phyloP scores from a whole-genome alignment of 2,888 invertebrate genomes.

The Pogonocherus hispidulus region DNA sequence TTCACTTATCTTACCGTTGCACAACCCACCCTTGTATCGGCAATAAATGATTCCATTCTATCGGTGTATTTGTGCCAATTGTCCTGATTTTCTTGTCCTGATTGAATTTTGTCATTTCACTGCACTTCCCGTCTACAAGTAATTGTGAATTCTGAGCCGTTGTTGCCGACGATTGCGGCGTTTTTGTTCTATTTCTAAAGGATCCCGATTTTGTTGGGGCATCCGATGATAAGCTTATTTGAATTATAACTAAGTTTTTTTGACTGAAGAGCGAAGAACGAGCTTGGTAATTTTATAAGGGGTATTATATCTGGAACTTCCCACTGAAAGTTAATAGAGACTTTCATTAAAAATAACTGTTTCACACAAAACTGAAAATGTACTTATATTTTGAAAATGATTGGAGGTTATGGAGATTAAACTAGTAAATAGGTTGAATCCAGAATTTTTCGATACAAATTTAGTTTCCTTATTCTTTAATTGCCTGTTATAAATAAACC shows the following conservation, averaged over 20 bases:
- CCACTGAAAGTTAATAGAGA: background rate
- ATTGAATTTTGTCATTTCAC: constrained; percentile 56
- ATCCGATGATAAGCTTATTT: background rate
- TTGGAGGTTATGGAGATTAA: no score
- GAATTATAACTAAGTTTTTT: constrained; percentile 9
- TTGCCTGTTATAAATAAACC: no score
- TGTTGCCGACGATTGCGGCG: constrained; percentile 40
- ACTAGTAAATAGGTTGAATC: no score
- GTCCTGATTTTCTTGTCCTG: constrained; percentile 59
- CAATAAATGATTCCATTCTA: constrained; percentile 55
- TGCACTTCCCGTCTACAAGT: constrained; percentile 41
- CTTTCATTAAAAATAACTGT: no score
- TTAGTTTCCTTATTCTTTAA: no score
- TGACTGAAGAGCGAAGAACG: background rate
- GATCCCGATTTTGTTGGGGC: background rate
- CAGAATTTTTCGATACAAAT: no score
- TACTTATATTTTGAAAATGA: no score
- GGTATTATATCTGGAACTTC: background rate
- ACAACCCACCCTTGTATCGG: constrained; percentile 51
- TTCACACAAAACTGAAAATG: no score
- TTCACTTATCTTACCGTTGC: constrained; percentile 57
- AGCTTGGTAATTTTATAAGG: background rate
- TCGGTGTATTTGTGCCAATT: constrained; percentile 57
- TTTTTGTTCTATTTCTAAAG: constrained; percentile 15
- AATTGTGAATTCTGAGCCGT: constrained; percentile 42